Base-by-base conservation (phyloP, 2,113 vertebrate species). In the Mixornis gularis region DNA sequence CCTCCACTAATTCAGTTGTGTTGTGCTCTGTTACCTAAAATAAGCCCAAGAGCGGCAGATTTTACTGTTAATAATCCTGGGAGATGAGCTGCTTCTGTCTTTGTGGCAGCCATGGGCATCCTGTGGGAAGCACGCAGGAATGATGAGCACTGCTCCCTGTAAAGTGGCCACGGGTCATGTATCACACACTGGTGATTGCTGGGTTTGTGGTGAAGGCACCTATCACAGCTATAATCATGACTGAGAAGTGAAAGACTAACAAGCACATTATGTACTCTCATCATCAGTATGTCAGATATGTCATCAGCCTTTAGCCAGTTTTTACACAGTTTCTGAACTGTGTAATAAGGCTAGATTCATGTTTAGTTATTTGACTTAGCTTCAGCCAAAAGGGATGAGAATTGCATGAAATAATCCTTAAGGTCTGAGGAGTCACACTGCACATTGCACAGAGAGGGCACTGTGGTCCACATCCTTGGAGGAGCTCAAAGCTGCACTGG, bases 401-500 rank as follows among this genome's bases (percentile, higher is more conserved):
- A 63, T 52, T 56, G 32, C 6, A 7, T 12, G 7, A 62, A 83
- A 46, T 41, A 44, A 51, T 77, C 7, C 34, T 53, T 19, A 46
- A 73, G 51, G 15, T 25, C n/a, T 44, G n/a, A 68, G n/a, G 38
- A 82, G 34, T n/a, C 30, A 36, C 6, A 3, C 5, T 51, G 19
- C 20, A 19, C 0, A 0, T 58, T 19, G 8, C 29, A 21, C 34
- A n/a, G 14, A 9, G 27, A 63, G 6, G 17, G 3, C 5, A 15
- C 7, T 25, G 0, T 22, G 8, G 1, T 79, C 15, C 22, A 6
- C 6, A 9, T 18, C 6, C 6, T 68, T 63, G 40, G 20, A 63
- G 9, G 9, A 20, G 10, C 19, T 36, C 13, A 36, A 43, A 36
- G 10, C 7, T 41, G 26, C 7, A 3, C 6, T 29, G 9, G 2